A percentile compares a stretch with the other conserved stretches of the same genome.
Conservation (phyloP, 1,140 invertebrate genomes). For the Colletes latitarsis region DNA sequence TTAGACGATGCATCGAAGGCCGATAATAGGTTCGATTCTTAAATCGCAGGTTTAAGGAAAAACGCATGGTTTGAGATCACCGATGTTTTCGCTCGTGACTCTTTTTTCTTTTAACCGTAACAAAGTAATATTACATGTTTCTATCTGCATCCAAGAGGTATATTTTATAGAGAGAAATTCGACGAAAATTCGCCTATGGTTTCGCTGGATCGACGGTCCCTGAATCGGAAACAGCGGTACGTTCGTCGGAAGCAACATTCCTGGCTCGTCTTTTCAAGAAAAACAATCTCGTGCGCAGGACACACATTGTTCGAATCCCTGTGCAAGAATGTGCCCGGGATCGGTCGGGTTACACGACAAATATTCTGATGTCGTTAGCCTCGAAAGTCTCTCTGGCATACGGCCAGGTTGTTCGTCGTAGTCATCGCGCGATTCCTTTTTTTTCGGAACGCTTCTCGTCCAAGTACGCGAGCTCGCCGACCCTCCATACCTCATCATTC, state of each 20-base stretch:
- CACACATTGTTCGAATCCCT: neutral
- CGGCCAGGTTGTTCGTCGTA: constrained; percentile 53
- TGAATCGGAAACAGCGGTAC: too few relatives aligned
- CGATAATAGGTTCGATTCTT: too few relatives aligned
- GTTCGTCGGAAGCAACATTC: neutral
- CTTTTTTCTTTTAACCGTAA: too few relatives aligned
- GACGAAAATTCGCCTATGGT: too few relatives aligned
- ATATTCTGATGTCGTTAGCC: constrained; percentile 65
- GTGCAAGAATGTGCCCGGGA: constrained; percentile 22
- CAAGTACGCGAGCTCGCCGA: too few relatives aligned
- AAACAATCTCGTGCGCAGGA: neutral
- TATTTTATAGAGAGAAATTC: neutral
- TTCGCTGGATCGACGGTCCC: too few relatives aligned
- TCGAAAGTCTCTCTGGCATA: constrained; percentile 32
- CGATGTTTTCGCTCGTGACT: too few relatives aligned
- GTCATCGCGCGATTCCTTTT: constrained; percentile 27
- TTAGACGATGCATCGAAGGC: too few relatives aligned
- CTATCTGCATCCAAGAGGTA: neutral
- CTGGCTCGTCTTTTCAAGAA: neutral
- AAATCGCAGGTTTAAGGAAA: too few relatives aligned
- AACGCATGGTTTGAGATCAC: too few relatives aligned
- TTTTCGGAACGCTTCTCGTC: neutral
- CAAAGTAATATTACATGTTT: too few relatives aligned
- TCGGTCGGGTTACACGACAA: constrained; percentile 39
- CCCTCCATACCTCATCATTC: neutral